Evolutionary conservation across 2,888 invertebrate species (phyloP).

Genomic region (Eupithecia dodoneata): DNA sequence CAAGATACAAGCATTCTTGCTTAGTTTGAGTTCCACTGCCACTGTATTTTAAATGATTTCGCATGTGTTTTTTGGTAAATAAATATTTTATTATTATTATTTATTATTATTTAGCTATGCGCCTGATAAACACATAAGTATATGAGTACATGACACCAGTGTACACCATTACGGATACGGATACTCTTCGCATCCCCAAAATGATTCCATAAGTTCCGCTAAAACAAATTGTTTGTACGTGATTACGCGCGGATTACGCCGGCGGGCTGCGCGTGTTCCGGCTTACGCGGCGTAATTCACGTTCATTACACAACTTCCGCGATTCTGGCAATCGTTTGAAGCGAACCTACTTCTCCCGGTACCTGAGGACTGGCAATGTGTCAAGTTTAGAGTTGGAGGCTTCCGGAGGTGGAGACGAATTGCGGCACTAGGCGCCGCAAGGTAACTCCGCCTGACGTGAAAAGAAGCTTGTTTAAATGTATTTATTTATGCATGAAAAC

Average conservation of each 20-base stretch:
- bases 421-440: neutral
- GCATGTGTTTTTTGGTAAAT: no score
- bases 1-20: no score
- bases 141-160: neutral
- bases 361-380: constrained; percentile 11
- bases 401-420: neutral
- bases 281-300: constrained; percentile 31
- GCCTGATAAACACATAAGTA: no score
- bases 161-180: neutral
- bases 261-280: no score
- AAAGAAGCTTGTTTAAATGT: constrained; percentile 10
- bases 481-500: constrained; percentile 2
- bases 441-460: neutral
- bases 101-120: no score
- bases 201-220: constrained; percentile 7
- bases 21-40: no score
- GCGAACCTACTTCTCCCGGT: constrained; percentile 8
- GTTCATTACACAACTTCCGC: constrained; percentile 41
- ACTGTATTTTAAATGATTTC: no score
- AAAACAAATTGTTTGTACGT: constrained; percentile 32
- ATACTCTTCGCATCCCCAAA: neutral
- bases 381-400: neutral
- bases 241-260: neutral
- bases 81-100: no score
- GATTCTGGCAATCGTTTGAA: constrained; percentile 39